Evolutionary conservation across 2,797 vertebrate species (phyloP).

Genomic region (Macroramphosus scolopax): DNA sequence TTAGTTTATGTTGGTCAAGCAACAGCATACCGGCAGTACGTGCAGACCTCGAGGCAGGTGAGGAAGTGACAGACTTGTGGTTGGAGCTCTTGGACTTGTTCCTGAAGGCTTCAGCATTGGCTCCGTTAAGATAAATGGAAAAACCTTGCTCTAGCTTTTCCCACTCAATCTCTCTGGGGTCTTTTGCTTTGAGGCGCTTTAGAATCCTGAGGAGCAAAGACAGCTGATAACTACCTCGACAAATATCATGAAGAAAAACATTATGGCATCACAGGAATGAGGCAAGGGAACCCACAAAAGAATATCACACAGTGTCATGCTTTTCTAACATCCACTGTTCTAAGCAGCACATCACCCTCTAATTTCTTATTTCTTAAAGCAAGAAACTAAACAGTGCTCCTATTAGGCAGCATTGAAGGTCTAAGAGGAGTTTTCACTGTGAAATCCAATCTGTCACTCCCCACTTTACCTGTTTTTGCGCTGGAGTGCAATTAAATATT

Average conservation of each 20-base stretch:
- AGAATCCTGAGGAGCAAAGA: constrained; percentile 76
- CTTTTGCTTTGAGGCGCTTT: constrained; percentile 82
- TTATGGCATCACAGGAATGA: neutral
- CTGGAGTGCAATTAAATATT: constrained; percentile 94
- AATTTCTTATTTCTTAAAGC: constrained; percentile 3
- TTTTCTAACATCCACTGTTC: no score
- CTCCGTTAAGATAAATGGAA: constrained; percentile 92
- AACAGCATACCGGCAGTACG: constrained; percentile 62
- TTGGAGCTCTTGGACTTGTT: constrained; percentile 59
- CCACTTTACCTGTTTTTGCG: constrained; percentile 92
- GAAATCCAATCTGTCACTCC: constrained; percentile 51
- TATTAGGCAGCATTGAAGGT: constrained; percentile 25
- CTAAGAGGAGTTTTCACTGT: constrained; percentile 25
- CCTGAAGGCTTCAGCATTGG: constrained; percentile 81
- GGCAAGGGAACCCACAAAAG: neutral
- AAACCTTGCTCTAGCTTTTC: constrained; percentile 92
- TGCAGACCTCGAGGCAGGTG: constrained; percentile 52
- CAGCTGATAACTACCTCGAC: constrained; percentile 5
- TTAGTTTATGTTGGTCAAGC: no score
- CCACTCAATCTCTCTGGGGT: constrained; percentile 80
- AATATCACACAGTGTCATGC: neutral
- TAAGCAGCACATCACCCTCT: constrained; percentile 2
- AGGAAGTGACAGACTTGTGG: constrained; percentile 34
- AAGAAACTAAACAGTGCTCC: constrained; percentile 43
- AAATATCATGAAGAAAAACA: constrained; percentile 2